Evolutionary conservation across 1,140 invertebrate genomes (phyloP).

Genomic region (Cryptotermes secundus): DNA sequence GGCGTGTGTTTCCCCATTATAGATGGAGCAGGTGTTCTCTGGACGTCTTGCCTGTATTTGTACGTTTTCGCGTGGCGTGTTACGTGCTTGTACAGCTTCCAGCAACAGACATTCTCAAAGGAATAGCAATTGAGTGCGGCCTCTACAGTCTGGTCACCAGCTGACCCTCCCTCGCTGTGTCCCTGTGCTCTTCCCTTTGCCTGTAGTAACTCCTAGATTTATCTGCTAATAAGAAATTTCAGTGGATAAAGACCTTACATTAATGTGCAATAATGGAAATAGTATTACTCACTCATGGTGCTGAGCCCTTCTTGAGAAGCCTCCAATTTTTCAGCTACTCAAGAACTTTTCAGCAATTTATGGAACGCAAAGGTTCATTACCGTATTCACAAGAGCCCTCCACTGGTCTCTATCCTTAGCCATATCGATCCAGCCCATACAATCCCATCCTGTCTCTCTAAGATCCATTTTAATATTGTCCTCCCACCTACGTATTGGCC

Average conservation of each 20-base stretch:
- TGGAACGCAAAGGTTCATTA: too few relatives aligned
- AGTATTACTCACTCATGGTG: too few relatives aligned
- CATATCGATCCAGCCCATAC: too few relatives aligned
- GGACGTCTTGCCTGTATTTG: not conserved
- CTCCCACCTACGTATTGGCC: too few relatives aligned
- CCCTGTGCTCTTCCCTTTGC: not conserved
- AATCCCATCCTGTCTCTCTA: too few relatives aligned
- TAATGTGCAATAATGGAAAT: too few relatives aligned
- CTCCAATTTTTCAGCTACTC: too few relatives aligned
- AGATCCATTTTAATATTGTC: too few relatives aligned
- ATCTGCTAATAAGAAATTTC: not conserved
- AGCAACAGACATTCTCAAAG: not conserved
- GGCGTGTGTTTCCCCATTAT: not conserved
- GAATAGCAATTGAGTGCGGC: not conserved
- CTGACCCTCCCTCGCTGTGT: not conserved
- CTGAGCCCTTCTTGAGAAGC: too few relatives aligned
- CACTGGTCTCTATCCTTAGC: too few relatives aligned
- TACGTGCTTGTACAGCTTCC: not conserved
- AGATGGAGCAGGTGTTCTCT: not conserved
- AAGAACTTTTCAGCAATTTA: too few relatives aligned
- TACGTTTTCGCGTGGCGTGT: not conserved
- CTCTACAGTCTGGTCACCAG: not conserved
- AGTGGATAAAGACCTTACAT: not conserved
- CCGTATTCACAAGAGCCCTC: too few relatives aligned
- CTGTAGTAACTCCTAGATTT: not conserved